Evolutionary conservation across 37 sponge, comb jelly and placozoan genomes (phyloP), one percentile per base, ranked within the genome.

Genomic region (Theonella swinhoei): DNA sequence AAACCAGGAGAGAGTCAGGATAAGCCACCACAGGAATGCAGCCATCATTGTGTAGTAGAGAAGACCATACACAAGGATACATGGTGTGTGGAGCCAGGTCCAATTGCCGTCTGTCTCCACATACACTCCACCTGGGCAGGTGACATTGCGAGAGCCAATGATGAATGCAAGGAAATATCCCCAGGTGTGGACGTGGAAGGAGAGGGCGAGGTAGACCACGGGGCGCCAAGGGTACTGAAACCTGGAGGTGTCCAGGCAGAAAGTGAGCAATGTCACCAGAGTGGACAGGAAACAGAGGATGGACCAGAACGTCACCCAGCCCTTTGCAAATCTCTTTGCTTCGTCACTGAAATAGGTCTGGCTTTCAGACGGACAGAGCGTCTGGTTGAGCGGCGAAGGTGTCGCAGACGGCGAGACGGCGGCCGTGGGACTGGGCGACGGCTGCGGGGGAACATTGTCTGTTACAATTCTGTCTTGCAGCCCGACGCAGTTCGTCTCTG

Each of bases 221-320:
- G 97, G 95, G 54, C 95, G 83, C 91, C 96, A 94, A 64, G 97
- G 97, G 41, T 97, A 97, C 62, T 85, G 63, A 68, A 94, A 97
- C 33, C 97, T 67, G 1, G 82, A 66, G 17, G 85, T 72, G 76
- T 94, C 92, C 22, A 97, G 39, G 42, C 82, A 38, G 82, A 97
- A 97, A 37, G 97, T 97, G 62, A 89, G 58, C 20, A 93, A 24
- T 17, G 95, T 94, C 23, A 97, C 42, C 2, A 87, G 70, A 0
- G 97, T 94, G 17, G 97, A 94, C 28, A 94, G 14, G 72, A 86
- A 87, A 79, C 97, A 97, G 33, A 91, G 31, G 9, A 72, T 25
- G 29, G 92, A 76, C 94, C 92, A 94, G 39, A 91, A 82, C 0
- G 64, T 78, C 33, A 83, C 37, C 97, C 97, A 97, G 5, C 83